Evolutionary conservation across 2,113 vertebrate genomes (phyloP).

Genomic region (Osmerus eperlanus): DNA sequence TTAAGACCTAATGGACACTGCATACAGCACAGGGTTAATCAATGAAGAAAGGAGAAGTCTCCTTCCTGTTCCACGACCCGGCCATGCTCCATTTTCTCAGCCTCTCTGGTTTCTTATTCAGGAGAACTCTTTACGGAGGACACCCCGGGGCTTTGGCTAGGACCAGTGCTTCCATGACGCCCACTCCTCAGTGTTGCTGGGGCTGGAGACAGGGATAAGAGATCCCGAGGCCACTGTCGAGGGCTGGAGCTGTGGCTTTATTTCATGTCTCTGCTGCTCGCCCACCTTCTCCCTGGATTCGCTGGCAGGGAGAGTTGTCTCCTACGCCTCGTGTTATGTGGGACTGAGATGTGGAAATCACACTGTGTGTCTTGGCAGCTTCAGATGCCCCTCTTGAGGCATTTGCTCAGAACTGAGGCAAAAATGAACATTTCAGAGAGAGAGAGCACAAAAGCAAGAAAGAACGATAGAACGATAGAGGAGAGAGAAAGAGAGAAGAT

Average conservation of each 20-base stretch:
- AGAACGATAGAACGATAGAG: constrained; percentile 10
- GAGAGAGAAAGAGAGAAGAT: constrained; percentile 25
- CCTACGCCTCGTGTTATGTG: constrained; percentile 48
- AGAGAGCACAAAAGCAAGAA: constrained; percentile 31
- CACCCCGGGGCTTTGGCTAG: constrained; percentile 36
- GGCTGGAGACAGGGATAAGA: constrained; percentile 42
- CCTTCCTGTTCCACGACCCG: background rate
- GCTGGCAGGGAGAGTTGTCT: constrained; percentile 53
- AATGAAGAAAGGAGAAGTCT: background rate
- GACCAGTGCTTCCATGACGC: constrained; percentile 28
- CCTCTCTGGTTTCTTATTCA: constrained; percentile 9
- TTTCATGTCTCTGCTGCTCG: constrained; percentile 35
- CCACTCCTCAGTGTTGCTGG: constrained; percentile 34
- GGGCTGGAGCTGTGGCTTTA: constrained; percentile 23
- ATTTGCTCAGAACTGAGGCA: constrained; percentile 40
- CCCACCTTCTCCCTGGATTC: constrained; percentile 48
- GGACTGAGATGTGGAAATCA: constrained; percentile 54
- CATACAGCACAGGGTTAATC: background rate
- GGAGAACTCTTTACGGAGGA: constrained; percentile 11
- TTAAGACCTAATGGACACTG: background rate
- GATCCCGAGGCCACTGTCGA: constrained; percentile 15
- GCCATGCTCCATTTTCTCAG: constrained; percentile 12
- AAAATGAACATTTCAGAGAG: constrained; percentile 38
- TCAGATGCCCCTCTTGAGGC: constrained; percentile 38
- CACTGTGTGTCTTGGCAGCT: constrained; percentile 51